Base-by-base conservation (phyloP, 2,888 invertebrate species). In the Chrysopilus asiliformis region DNA sequence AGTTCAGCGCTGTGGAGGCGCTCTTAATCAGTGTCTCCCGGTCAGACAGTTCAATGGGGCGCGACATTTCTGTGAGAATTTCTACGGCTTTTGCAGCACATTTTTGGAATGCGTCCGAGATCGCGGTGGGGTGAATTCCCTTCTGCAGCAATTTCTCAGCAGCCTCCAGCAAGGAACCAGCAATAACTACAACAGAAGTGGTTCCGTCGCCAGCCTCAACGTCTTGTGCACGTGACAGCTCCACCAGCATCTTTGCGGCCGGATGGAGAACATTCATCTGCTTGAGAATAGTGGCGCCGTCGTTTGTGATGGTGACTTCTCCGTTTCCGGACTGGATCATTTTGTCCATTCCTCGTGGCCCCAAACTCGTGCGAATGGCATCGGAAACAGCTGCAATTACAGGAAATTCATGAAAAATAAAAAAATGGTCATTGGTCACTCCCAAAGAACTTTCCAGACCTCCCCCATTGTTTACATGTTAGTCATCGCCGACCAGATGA, bases 151-250 rank as follows among this genome's bases (percentile, higher is more conserved):
- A 70, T 55, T 90, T 89, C 57, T 93, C 85, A 34, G 91, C 84
- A 34, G 94, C 90, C 64, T 97, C 94, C 36, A 99, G 67, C 33
- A 99, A 64, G 45, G 94, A 89, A 33, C 98, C 98, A 47, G 95
- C 97, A 53, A 98, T 78, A 5, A 99, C 87, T 8, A 97, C 97
- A 36, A 98, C 98, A 15, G 94, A 89, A 8, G 98, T 99, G 15
- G 98, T 99, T 40, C 98, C 98, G 68, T 99, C 98, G 31, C 98
- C 98, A 50, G 98, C 98, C 66, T 97, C 97, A 51, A 95, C 79
- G 64, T 99, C 98, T 68, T 97, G 98, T 13, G 98, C 97, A 53
- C 91, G 85, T 2, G 97, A 95, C 46, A 99, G 68, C 65, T 98
- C 98, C 4, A 99, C 98, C 56, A 98, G 70, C 95, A 99, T 97